Conservation (phyloP, 2,113 vertebrate species). For the Atlantisia rogersi region DNA sequence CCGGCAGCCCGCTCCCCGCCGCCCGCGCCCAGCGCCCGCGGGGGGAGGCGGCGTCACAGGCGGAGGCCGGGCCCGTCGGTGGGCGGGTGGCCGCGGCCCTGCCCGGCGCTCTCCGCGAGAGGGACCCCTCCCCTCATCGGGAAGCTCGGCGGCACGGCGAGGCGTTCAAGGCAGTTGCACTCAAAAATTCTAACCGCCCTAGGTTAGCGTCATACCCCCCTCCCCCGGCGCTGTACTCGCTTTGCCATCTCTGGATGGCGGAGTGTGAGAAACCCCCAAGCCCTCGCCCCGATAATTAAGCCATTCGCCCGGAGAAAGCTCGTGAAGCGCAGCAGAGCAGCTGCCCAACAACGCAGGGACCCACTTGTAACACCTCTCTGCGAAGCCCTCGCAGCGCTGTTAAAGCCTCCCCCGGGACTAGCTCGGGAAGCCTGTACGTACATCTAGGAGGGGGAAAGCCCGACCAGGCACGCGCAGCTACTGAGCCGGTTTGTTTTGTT, state of each 20-base stretch:
- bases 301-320: neutral
- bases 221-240: neutral
- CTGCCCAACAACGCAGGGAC: neutral
- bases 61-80: neutral
- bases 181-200: neutral
- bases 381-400: neutral
- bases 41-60: neutral
- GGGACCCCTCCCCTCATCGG: neutral
- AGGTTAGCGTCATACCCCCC: neutral
- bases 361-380: neutral
- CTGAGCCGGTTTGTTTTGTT: neutral
- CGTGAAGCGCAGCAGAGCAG: neutral
- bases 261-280: neutral
- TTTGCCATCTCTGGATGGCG: neutral
- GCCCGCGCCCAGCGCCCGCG: neutral
- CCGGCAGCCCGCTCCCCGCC: neutral
- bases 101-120: neutral
- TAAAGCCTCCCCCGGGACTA: neutral
- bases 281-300: neutral
- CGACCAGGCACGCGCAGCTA: neutral
- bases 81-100: neutral
- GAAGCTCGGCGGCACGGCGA: too few relatives aligned
- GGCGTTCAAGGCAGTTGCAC: neutral
- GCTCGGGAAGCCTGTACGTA: neutral
- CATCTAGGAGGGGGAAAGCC: neutral